Base-by-base conservation (phyloP, 2,888 invertebrate species). In the Acleris laterana region DNA sequence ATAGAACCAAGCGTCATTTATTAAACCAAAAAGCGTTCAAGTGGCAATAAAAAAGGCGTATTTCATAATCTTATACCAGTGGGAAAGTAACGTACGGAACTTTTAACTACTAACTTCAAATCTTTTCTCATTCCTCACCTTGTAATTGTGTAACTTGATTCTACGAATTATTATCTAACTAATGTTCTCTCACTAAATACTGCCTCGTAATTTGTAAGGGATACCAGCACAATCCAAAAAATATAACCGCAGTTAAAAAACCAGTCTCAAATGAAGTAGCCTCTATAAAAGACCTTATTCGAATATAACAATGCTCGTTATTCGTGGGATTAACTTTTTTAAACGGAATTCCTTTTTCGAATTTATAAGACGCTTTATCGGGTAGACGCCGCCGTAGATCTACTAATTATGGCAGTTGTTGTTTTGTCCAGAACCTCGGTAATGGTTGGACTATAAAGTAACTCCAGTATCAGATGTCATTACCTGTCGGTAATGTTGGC, bases 91-190 rank as follows among this genome's bases (percentile, higher is more conserved):
- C 72, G 74, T 74, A 74, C 70, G 48, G 69, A 66, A 62, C 72
- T 76, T 73, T 78, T 84, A 89, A 89, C 88, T 88, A 89, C 84
- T 80, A 84, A 83, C 82, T 82, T 80, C 77, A 72, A 76, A 80
- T 81, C 82, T 81, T 79, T 74, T 81, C 80, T 78, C 81, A 79
- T 79, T 80, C 81, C 76, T 80, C 81, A 80, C 82, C 77, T 80
- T 76, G 72, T 77, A 75, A 73, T 70, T 63, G 63, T 78, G 85
- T 86, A 84, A 84, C 80, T 77, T 83, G 81, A 85, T 90, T 89
- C 90, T 79, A 74, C 73, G 87, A 88, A 88, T 82, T 83, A 83
- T 86, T 86, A 85, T 86, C 87, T 88, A 73, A 83, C 84, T 87
- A 87, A 85, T 82, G 85, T 81, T 77, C 77, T 71, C 73, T 78